phyloP scores from a whole-genome alignment of 1,140 invertebrate genomes.

The Drosophila bifasciata region DNA sequence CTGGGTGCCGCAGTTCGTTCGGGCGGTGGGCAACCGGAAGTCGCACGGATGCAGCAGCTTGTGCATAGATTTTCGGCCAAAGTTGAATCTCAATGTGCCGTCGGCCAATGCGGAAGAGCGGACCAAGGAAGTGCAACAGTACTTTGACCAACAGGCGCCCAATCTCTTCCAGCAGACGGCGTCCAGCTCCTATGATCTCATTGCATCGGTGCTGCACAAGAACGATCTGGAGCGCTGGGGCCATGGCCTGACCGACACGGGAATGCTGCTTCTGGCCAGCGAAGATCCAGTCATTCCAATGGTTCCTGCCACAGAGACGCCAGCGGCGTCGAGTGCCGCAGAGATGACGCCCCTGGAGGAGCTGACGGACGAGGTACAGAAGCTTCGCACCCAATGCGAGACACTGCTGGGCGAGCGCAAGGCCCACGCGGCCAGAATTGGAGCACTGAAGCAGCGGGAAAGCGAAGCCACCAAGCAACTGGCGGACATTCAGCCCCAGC shows the following conservation, averaged over 20 bases:
- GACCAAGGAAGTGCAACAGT: constrained; percentile 58
- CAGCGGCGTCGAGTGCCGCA: neutral
- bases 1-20: constrained; percentile 85
- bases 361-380: constrained; percentile 61
- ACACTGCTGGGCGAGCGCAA: constrained; percentile 57
- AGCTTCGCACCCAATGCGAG: constrained; percentile 64
- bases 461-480: constrained; percentile 21
- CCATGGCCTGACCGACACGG: constrained; percentile 20
- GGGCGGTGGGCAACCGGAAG: constrained; percentile 53
- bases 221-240: constrained; percentile 75
- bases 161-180: constrained; percentile 80
- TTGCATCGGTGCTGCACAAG: constrained; percentile 80
- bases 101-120: constrained; percentile 40
- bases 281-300: constrained; percentile 27
- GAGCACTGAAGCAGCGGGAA: constrained; percentile 41
- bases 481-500: constrained; percentile 49
- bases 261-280: neutral
- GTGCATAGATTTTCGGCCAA: constrained; percentile 66
- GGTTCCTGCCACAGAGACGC: neutral
- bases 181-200: constrained; percentile 62
- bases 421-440: constrained; percentile 21
- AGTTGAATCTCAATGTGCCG: constrained; percentile 75
- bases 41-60: constrained; percentile 58
- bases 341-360: constrained; percentile 40
- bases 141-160: constrained; percentile 69